These are phyloP conservation scores for Mantis religiosa DNA, from an alignment of 2,888 invertebrate genomes.

Conservation along the genomic window DNA sequence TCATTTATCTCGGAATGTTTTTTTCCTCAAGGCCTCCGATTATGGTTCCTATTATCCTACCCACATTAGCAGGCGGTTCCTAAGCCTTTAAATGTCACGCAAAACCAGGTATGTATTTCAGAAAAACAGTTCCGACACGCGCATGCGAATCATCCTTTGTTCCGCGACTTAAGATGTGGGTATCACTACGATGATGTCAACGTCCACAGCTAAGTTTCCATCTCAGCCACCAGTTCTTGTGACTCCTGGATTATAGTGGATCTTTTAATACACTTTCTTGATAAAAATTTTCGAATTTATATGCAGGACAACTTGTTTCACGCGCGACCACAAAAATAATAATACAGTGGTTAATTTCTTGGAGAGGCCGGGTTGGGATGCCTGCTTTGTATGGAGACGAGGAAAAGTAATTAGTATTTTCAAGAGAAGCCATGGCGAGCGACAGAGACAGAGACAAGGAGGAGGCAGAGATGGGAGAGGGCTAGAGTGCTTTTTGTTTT, in stretches of 20 bases:
- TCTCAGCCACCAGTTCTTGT: background rate
- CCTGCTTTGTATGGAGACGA: background rate
- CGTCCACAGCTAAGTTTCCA: background rate
- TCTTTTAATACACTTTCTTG: background rate
- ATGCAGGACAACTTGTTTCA: background rate
- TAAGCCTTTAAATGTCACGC: background rate
- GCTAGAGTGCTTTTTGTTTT: background rate
- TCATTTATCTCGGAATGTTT: background rate
- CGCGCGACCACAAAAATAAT: constrained; percentile 1
- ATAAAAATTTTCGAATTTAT: background rate
- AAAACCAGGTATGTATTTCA: background rate
- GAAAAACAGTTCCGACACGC: background rate
- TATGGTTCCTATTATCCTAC: background rate
- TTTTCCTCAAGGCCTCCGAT: background rate
- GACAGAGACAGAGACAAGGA: background rate
- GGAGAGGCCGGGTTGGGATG: background rate
- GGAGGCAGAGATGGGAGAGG: background rate
- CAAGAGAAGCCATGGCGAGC: background rate
- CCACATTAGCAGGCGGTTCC: background rate
- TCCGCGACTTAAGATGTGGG: background rate
- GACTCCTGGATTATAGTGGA: background rate
- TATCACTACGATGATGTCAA: background rate
- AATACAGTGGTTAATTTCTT: background rate
- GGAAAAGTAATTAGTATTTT: constrained; percentile 10
- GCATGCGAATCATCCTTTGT: background rate